These are phyloP conservation scores for Sesia bembeciformis DNA, from an alignment of 2,888 invertebrate genomes.

Conservation along the genomic window DNA sequence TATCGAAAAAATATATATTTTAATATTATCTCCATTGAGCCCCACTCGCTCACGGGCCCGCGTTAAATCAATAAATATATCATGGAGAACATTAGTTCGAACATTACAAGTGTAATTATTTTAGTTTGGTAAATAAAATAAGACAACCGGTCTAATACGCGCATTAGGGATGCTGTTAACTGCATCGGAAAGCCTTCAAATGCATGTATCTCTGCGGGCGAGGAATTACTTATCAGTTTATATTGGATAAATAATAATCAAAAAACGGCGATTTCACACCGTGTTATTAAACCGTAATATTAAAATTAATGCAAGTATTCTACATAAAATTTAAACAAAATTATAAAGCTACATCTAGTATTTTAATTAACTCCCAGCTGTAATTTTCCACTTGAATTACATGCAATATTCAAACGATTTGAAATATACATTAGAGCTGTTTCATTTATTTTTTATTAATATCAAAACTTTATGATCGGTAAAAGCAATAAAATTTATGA, in stretches of 20 bases:
- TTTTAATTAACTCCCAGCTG: no score
- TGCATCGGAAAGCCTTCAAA: slow-evolving; percentile 25
- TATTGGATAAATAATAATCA: no score
- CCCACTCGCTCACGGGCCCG: slow-evolving; percentile 31
- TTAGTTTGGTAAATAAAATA: slow-evolving; percentile 47
- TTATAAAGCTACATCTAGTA: no score
- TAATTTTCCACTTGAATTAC: no score
- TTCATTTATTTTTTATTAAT: not conserved
- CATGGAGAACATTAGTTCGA: slow-evolving; percentile 34
- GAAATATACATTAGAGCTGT: no score
- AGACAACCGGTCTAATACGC: slow-evolving; percentile 45
- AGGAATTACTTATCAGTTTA: slow-evolving; percentile 25
- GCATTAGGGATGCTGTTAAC: slow-evolving; percentile 48
- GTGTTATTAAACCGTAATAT: slow-evolving; percentile 10
- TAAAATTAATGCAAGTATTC: no score
- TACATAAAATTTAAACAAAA: no score
- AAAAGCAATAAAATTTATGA: slow-evolving; percentile 38
- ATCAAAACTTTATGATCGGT: slow-evolving; percentile 27
- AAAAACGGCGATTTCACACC: slow-evolving; percentile 17
- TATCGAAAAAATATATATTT: slow-evolving; percentile 54
- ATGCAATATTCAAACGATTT: no score
- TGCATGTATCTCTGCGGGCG: slow-evolving; percentile 37
- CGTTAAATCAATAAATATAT: slow-evolving; percentile 59
- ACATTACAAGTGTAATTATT: slow-evolving; percentile 47
- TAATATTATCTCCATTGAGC: slow-evolving; percentile 40